phyloP scores from a whole-genome alignment of 2,113 vertebrate genomes.

The Cyphomyrus discorhynchus region DNA sequence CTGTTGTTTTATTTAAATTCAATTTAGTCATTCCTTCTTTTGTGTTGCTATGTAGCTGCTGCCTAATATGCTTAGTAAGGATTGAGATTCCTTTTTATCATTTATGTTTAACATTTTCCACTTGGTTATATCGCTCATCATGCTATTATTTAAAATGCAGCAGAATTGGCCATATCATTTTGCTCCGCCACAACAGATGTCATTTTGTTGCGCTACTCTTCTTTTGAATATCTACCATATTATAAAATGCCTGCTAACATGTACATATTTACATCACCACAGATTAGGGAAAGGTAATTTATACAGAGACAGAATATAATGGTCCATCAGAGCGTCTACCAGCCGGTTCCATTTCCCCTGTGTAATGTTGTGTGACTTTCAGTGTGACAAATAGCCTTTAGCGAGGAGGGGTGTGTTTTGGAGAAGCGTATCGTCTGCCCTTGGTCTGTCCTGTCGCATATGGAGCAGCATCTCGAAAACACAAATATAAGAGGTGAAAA shows the following conservation, averaged over 20 bases:
- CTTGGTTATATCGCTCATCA: background rate
- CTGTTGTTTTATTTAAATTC: background rate
- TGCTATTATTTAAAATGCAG: background rate
- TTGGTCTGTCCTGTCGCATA: background rate
- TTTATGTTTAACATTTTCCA: background rate
- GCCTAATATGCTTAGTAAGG: background rate
- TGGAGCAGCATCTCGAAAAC: background rate
- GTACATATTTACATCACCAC: background rate
- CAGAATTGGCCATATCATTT: background rate
- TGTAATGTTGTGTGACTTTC: conserved; percentile 1
- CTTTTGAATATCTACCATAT: background rate
- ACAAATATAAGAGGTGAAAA: background rate
- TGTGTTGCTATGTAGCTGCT: background rate
- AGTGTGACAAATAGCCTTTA: conserved; percentile 1
- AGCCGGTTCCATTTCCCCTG: background rate
- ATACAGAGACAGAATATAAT: conserved; percentile 3
- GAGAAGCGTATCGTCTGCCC: background rate
- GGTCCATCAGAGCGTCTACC: background rate
- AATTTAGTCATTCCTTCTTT: background rate
- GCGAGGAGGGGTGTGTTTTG: background rate
- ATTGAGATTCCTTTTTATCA: background rate
- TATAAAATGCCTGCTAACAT: background rate
- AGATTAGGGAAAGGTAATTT: background rate
- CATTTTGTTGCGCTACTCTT: background rate
- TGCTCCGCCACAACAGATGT: background rate